Conservation (phyloP, 2,113 vertebrate genomes). For the Tilapia sparmanii region DNA sequence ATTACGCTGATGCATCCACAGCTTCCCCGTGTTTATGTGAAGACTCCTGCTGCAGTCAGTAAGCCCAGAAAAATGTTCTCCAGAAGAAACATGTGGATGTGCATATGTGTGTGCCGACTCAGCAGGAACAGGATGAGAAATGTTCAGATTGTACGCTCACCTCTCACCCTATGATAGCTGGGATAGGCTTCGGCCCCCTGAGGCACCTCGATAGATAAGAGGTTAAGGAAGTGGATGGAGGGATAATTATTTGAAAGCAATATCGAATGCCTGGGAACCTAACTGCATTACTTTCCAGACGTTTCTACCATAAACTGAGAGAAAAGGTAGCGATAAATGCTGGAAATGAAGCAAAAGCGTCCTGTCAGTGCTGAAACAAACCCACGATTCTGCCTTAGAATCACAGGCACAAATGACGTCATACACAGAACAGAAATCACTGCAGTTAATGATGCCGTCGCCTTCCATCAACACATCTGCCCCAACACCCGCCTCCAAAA, state of each 20-base stretch:
- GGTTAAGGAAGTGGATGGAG: background rate
- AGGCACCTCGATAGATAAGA: background rate
- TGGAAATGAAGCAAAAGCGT: background rate
- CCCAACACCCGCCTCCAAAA: background rate
- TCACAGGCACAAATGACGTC: background rate
- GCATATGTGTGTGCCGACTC: accelerated
- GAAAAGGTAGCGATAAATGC: accelerated
- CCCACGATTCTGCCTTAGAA: background rate
- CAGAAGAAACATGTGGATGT: background rate
- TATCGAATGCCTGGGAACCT: background rate
- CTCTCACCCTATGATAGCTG: background rate
- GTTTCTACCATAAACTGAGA: background rate
- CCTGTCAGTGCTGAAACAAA: background rate
- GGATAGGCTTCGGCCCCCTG: background rate
- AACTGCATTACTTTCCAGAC: background rate
- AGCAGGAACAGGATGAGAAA: background rate
- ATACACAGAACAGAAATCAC: background rate
- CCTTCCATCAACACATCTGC: background rate
- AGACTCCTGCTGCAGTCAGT: background rate
- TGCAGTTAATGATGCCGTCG: background rate
- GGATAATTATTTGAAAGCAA: background rate
- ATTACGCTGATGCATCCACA: background rate
- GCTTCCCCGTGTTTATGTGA: accelerated
- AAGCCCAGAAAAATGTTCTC: background rate
- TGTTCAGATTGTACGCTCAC: background rate